A percentile compares a stretch with the other conserved stretches of the same genome.
These are phyloP conservation scores for Autographa gamma DNA, from an alignment of 2,888 invertebrate species.

Conservation along the genomic window DNA sequence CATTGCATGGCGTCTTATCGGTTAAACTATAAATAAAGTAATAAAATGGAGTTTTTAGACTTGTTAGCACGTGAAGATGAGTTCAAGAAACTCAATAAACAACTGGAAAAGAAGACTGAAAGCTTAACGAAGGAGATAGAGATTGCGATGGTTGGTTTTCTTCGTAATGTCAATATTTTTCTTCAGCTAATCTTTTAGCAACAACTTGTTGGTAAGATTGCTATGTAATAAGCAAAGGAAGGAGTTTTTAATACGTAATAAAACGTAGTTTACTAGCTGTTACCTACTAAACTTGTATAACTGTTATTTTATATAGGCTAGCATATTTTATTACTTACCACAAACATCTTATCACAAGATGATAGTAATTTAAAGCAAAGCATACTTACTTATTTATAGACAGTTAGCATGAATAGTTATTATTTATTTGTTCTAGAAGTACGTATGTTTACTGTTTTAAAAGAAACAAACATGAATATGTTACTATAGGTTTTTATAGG, in stretches of 20 bases:
- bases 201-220: conserved; percentile 2
- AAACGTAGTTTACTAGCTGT: not conserved
- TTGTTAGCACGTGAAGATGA: conserved; percentile 83
- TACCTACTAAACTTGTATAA: not conserved
- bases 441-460: too few relatives aligned
- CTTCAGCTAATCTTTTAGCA: not conserved
- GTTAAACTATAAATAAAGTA: conserved; percentile 26
- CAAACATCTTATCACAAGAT: too few relatives aligned
- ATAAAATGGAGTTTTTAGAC: conserved; percentile 78
- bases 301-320: too few relatives aligned
- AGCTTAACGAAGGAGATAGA: conserved; percentile 84
- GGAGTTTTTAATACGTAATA: not conserved
- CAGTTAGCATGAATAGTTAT: too few relatives aligned
- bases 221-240: not conserved
- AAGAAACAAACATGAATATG: too few relatives aligned
- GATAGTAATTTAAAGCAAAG: too few relatives aligned
- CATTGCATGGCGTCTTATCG: conserved; percentile 19
- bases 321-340: too few relatives aligned
- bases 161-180: not conserved
- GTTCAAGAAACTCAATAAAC: conserved; percentile 83
- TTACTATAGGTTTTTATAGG: too few relatives aligned
- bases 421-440: too few relatives aligned
- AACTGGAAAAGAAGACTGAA: conserved; percentile 83
- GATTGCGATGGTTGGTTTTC: conserved; percentile 75
- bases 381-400: too few relatives aligned